A percentile compares a stretch with the other conserved stretches of the same genome.
Evolutionary conservation across 2,113 vertebrate species (phyloP).

Genomic region (Delphinapterus leucas): DNA sequence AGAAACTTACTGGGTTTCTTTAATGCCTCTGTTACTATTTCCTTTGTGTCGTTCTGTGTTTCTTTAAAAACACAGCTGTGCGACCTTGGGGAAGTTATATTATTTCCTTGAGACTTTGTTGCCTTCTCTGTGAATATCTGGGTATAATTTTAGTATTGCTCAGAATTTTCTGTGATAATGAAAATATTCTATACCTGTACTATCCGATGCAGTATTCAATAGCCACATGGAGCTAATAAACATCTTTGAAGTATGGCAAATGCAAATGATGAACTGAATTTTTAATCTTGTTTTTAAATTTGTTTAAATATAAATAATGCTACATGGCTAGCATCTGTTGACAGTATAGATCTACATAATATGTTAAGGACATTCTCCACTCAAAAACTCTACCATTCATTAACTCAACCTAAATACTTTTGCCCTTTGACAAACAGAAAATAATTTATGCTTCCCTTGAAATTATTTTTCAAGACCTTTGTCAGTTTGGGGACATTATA

Average conservation of each 20-base stretch:
- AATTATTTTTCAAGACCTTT: slow-evolving; percentile 4
- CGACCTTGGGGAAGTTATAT: neutral
- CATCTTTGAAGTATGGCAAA: neutral
- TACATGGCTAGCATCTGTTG: neutral
- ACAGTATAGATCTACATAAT: neutral
- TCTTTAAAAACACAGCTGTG: neutral
- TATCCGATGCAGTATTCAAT: neutral
- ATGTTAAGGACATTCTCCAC: neutral
- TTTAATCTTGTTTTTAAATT: slow-evolving; percentile 20
- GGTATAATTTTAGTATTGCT: neutral
- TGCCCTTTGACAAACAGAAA: slow-evolving; percentile 1
- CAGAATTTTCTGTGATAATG: neutral
- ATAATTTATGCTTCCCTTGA: neutral
- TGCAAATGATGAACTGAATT: neutral
- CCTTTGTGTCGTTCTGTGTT: neutral
- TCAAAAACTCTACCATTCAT: neutral
- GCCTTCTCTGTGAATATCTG: neutral
- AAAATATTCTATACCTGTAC: neutral
- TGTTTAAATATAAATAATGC: neutral
- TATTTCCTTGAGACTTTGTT: neutral
- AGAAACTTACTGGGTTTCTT: neutral
- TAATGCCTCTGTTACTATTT: neutral
- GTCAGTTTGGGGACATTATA: neutral
- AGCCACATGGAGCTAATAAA: neutral
- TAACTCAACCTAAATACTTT: neutral